phyloP scores from a whole-genome alignment of 2,888 invertebrate species.

The Apamea monoglypha region DNA sequence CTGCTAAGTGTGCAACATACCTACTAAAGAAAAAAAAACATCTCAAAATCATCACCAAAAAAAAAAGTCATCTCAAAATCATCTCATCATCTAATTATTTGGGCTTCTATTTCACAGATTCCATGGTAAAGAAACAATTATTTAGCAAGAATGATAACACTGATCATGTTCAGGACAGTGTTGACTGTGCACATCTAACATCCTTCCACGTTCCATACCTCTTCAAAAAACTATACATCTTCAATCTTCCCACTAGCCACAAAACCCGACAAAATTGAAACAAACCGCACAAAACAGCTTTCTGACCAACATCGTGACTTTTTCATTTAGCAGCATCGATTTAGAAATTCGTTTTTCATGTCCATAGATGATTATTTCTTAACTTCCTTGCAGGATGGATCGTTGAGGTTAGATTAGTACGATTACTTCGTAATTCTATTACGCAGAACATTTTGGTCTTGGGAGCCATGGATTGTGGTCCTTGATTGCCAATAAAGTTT shows the following conservation, averaged over 20 bases:
- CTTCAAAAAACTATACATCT: slow-evolving; percentile 65
- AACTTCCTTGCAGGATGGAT: slow-evolving; percentile 71
- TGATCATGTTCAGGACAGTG: no score
- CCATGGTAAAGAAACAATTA: no score
- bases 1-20: no score
- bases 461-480: slow-evolving; percentile 51
- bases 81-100: no score
- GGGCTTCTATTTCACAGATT: no score
- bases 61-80: no score
- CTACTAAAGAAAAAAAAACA: no score
- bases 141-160: no score
- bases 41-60: no score
- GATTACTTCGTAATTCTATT: slow-evolving; percentile 80
- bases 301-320: slow-evolving; percentile 61
- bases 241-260: slow-evolving; percentile 58
- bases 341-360: slow-evolving; percentile 65
- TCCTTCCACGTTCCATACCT: slow-evolving; percentile 5
- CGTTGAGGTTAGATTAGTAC: slow-evolving; percentile 78
- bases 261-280: slow-evolving; percentile 75
- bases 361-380: slow-evolving; percentile 73
- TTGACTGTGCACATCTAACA: background rate
- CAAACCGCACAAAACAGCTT: slow-evolving; percentile 56
- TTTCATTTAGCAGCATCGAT: slow-evolving; percentile 63
- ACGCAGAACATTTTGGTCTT: slow-evolving; percentile 62
- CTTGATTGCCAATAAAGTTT: slow-evolving; percentile 44